Conservation (phyloP, 2,797 vertebrate genomes). For the Sylvilagus floridanus region DNA sequence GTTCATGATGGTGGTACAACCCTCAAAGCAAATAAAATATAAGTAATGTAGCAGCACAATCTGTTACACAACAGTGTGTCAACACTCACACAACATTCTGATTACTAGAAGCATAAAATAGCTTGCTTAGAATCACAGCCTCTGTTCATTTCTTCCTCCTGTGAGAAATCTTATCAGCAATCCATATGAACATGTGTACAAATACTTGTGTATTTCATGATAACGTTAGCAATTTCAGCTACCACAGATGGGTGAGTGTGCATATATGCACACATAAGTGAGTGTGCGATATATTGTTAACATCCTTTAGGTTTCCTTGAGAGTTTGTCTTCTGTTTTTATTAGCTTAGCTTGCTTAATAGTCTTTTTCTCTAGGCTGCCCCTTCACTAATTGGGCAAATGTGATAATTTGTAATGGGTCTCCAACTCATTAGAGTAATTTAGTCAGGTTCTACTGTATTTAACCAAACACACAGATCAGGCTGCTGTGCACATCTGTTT, state of each 20-base stretch:
- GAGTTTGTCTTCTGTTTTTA: background rate
- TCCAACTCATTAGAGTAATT: constrained; percentile 75
- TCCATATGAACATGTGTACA: background rate
- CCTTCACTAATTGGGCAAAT: constrained; percentile 75
- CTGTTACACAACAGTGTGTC: background rate
- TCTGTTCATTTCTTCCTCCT: background rate
- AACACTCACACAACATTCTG: background rate
- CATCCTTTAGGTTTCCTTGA: background rate
- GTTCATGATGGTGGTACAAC: background rate
- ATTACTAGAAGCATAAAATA: background rate
- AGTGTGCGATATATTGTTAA: background rate
- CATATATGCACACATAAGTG: background rate
- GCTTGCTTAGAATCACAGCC: background rate
- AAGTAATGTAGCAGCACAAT: background rate
- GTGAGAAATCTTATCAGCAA: background rate
- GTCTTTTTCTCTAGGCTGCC: constrained; percentile 39
- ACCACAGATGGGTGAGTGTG: background rate
- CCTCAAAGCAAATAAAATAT: background rate
- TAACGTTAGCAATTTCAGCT: background rate
- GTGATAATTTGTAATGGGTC: constrained; percentile 71
- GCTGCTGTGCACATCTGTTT: constrained; percentile 43
- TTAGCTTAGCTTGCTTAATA: background rate
- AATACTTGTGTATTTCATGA: background rate
- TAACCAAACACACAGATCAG: constrained; percentile 32
- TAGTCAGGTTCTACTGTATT: constrained; percentile 72